These are phyloP conservation scores for Drosophila demipolita DNA, from an alignment of 2,888 invertebrate genomes.

Conservation along the genomic window DNA sequence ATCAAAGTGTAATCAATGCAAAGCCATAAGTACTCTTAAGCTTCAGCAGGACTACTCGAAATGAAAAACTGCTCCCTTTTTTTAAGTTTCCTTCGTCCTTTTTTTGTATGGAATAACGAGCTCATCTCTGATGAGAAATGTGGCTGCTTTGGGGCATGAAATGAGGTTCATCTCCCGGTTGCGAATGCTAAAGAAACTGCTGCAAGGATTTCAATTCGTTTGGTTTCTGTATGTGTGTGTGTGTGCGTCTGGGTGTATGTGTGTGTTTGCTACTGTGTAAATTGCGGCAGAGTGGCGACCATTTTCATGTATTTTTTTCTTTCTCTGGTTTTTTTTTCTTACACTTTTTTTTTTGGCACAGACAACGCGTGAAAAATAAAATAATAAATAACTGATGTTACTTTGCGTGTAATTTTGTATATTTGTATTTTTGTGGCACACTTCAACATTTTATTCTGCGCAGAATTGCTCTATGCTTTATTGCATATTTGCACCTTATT, in stretches of 20 bases:
- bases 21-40: background rate
- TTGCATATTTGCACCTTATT: slow-evolving; percentile 68
- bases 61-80: slow-evolving; percentile 3
- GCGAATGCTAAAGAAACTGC: slow-evolving; percentile 38
- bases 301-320: slow-evolving; percentile 26
- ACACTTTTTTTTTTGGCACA: slow-evolving; percentile 33
- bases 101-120: slow-evolving; percentile 34
- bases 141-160: slow-evolving; percentile 51
- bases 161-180: slow-evolving; percentile 53
- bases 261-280: slow-evolving; percentile 30
- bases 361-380: slow-evolving; percentile 66
- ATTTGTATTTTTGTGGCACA: slow-evolving; percentile 54
- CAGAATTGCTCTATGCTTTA: slow-evolving; percentile 41
- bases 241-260: slow-evolving; percentile 10
- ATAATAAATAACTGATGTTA: slow-evolving; percentile 70
- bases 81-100: slow-evolving; percentile 6
- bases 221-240: background rate
- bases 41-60: slow-evolving; percentile 17
- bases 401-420: slow-evolving; percentile 40
- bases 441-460: slow-evolving; percentile 54
- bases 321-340: slow-evolving; percentile 1
- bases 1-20: background rate
- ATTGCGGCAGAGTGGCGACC: slow-evolving; percentile 43
- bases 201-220: slow-evolving; percentile 47
- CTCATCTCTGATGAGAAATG: slow-evolving; percentile 37